Evolutionary conservation across 2,888 invertebrate species (phyloP), one percentile per base, ranked within the genome.

Genomic region (Gandaritis pyraliata): DNA sequence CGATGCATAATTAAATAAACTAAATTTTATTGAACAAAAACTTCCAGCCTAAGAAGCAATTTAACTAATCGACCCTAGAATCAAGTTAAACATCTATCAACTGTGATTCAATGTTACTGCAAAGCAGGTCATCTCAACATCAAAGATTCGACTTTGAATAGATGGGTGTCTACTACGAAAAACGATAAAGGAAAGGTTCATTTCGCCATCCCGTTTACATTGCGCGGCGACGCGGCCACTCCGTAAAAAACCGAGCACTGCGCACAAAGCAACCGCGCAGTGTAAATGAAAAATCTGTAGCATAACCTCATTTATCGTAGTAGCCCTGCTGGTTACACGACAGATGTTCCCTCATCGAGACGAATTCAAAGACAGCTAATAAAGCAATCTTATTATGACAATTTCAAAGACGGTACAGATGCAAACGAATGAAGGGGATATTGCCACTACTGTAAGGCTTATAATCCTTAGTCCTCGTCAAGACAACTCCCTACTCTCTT

Each of bases 281-380:
- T 33, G 33, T 11, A 23, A 2, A 3, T 23, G 5, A 23, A 23
- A 23, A 6, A 3, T 23, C 23, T 0, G 5, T 23, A 33, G 33
- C 6, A 11, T 0, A 33, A 7, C 33, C 0, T 33, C 8, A 8
- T 33, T 33, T 8, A 33, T 11, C 33, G 33, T 33, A 33, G 33
- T 33, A 33, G 33, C 8, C 23, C 23, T 4, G 29, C 46, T 39
- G 16, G 48, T 48, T 33, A 47, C 30, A 52, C 15, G 23, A n/a
- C 58, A 53, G 48, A 39, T 41, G 41, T n/a, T 38, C 41, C 39
- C 18, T 45, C 54, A 49, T 60, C 38, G 29, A 45, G 36, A 53
- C n/a, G 1, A 49, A 49, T 60, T 43, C 43, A 54, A 38, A 49
- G 48, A 54, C 49, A 33, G 30, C 53, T 54, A 49, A 53, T 59